Evolutionary conservation across 2,113 vertebrate genomes (phyloP).

Genomic region (Delphinus delphis): DNA sequence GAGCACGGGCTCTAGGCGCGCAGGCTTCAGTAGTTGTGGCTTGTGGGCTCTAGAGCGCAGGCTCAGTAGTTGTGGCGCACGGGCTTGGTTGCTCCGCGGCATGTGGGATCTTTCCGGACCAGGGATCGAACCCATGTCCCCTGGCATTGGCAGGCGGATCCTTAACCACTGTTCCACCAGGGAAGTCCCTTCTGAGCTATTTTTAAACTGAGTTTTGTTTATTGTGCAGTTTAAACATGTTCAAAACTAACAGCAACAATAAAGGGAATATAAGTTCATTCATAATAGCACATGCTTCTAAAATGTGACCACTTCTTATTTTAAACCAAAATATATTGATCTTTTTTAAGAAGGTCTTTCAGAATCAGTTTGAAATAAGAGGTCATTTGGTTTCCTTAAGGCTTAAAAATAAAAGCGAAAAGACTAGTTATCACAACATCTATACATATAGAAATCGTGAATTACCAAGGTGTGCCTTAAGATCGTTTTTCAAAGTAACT

Average conservation of each 20-base stretch:
- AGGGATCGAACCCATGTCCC: too few species aligned
- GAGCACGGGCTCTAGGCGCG: too few species aligned
- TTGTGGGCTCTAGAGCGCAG: too few species aligned
- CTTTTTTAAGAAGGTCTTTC: conserved; percentile 27
- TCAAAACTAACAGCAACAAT: conserved; percentile 3
- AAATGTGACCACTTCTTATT: conserved; percentile 29
- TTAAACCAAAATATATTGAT: conserved; percentile 22
- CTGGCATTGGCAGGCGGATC: too few species aligned
- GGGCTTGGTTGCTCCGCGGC: too few species aligned
- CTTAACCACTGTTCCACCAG: too few species aligned
- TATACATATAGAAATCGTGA: not conserved
- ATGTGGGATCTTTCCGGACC: too few species aligned
- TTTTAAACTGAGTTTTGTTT: conserved; percentile 1
- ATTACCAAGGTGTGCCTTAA: not conserved
- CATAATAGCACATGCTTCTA: not conserved
- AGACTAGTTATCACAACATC: not conserved
- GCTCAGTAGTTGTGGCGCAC: too few species aligned
- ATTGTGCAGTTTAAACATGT: not conserved
- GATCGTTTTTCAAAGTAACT: conserved; percentile 7
- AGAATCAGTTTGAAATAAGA: conserved; percentile 34
- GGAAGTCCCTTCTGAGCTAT: not conserved
- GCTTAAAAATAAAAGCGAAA: conserved; percentile 31
- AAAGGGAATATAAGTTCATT: not conserved
- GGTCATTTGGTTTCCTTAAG: not conserved
- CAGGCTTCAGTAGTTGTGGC: too few species aligned